Percentiles rank a stretch among this genome's conserved stretches.
Conservation (phyloP, 2,888 invertebrate genomes). For the Mactromeris polynyma region DNA sequence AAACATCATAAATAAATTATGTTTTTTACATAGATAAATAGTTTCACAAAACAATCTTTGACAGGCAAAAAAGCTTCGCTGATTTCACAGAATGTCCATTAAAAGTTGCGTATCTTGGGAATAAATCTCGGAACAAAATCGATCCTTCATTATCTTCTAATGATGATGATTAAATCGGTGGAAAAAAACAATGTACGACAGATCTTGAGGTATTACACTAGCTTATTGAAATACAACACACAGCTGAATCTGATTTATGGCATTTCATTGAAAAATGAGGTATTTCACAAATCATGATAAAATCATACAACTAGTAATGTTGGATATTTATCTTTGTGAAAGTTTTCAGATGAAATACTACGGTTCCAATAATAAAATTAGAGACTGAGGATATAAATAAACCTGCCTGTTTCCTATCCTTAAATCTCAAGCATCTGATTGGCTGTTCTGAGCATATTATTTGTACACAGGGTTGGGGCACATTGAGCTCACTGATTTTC, state of each 20-base stretch:
- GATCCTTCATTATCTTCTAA: conserved; percentile 1
- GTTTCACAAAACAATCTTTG: neutral
- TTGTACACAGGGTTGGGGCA: no score
- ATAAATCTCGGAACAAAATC: neutral
- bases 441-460: no score
- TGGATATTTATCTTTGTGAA: neutral
- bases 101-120: neutral
- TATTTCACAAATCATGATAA: neutral
- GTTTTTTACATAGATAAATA: neutral
- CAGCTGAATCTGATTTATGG: neutral
- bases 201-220: neutral
- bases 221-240: neutral
- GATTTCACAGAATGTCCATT: neutral
- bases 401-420: no score
- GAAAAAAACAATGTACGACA: neutral
- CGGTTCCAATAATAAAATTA: no score
- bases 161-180: neutral
- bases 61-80: neutral
- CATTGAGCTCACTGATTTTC: no score
- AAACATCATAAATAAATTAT: neutral
- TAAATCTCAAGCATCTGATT: no score
- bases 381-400: no score
- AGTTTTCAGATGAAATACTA: no score
- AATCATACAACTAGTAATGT: neutral
- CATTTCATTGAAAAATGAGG: neutral